phyloP scores from a whole-genome alignment of 2,888 invertebrate species.

The Prenolepis imparis region DNA sequence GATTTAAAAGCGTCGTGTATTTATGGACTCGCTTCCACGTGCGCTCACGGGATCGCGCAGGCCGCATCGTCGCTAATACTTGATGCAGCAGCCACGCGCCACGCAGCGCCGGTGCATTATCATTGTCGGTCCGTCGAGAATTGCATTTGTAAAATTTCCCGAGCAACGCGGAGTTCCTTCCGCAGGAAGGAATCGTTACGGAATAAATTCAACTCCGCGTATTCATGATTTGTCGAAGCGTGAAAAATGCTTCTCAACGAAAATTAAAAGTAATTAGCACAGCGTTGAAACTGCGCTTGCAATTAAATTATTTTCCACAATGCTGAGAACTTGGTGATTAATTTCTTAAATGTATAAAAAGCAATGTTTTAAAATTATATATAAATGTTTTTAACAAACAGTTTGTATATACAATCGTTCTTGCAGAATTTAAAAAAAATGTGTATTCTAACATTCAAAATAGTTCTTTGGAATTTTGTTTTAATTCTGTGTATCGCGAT shows the following conservation, averaged over 20 bases:
- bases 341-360: neutral
- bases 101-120: constrained; percentile 55
- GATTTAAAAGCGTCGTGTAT: constrained; percentile 61
- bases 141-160: constrained; percentile 61
- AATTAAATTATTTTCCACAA: constrained; percentile 1
- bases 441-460: neutral
- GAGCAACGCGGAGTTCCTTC: constrained; percentile 38
- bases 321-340: neutral
- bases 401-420: neutral
- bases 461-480: neutral
- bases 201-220: constrained; percentile 43
- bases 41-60: constrained; percentile 34
- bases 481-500: constrained; percentile 2
- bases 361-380: neutral
- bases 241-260: constrained; percentile 34
- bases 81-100: constrained; percentile 49
- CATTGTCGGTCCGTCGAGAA: constrained; percentile 57
- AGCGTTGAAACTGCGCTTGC: constrained; percentile 3
- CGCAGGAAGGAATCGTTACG: constrained; percentile 53
- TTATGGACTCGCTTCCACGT: constrained; percentile 57
- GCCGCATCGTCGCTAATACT: constrained; percentile 18
- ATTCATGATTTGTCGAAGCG: constrained; percentile 52
- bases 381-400: neutral
- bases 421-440: neutral
- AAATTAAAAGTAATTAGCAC: constrained; percentile 9